Conservation (phyloP, 2,797 vertebrate genomes). For the Enteromius unitaeniatus region DNA sequence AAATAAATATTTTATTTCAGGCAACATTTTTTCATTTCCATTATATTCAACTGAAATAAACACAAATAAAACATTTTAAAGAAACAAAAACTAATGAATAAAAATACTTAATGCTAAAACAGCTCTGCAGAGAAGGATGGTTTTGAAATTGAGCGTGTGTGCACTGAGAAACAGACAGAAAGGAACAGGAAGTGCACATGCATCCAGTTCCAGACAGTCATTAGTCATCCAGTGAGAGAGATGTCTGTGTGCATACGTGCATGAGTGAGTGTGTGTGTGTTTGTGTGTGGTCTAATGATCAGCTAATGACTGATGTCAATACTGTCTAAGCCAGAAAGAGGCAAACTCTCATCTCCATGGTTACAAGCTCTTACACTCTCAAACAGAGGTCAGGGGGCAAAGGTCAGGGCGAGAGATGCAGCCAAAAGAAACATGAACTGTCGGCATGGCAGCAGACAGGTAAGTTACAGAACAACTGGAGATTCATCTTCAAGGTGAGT, state of each 20-base stretch:
- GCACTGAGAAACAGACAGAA: not conserved
- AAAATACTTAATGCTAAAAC: not conserved
- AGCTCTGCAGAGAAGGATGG: not conserved
- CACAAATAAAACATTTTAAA: no score
- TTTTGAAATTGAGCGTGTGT: not conserved
- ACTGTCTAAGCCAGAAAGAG: conserved; percentile 29
- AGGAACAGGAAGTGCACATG: conserved; percentile 20
- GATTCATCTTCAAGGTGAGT: conserved; percentile 10
- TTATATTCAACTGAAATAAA: not conserved
- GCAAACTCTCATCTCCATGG: conserved; percentile 10
- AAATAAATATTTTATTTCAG: not conserved
- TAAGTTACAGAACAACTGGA: not conserved
- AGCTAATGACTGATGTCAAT: conserved; percentile 53
- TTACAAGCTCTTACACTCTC: conserved; percentile 18
- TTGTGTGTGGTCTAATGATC: conserved; percentile 33
- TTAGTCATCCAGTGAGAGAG: conserved; percentile 25
- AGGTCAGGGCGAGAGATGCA: conserved; percentile 2
- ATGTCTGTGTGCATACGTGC: conserved; percentile 43
- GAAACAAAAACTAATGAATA: no score
- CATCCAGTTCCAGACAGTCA: conserved; percentile 38
- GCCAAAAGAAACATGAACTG: not conserved
- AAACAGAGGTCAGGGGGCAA: conserved; percentile 19
- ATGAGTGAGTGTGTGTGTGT: not conserved
- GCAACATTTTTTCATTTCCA: no score
- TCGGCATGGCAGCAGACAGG: conserved; percentile 26